These are phyloP conservation scores for Listrodromus nycthemerus DNA, from an alignment of 2,888 invertebrate genomes.

Conservation along the genomic window DNA sequence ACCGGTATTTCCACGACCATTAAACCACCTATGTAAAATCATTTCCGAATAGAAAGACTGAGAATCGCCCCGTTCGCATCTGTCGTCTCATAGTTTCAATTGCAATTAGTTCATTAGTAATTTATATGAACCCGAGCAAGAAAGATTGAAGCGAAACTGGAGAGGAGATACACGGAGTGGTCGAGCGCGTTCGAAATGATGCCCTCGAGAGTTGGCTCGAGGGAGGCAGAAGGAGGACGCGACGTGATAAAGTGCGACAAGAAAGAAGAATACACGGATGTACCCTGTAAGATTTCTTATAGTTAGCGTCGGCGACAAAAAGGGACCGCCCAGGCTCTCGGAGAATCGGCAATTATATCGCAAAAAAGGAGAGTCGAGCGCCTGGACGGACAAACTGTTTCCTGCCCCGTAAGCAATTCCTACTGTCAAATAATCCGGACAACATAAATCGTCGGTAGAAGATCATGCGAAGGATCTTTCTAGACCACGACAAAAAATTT, in stretches of 20 bases:
- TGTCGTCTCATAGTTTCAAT: neutral
- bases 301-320: slow-evolving; percentile 72
- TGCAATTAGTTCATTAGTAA: slow-evolving; percentile 3
- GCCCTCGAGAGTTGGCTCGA: slow-evolving; percentile 53
- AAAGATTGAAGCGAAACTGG: slow-evolving; percentile 18
- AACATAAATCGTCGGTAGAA: slow-evolving; percentile 73
- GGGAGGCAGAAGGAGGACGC: slow-evolving; percentile 64
- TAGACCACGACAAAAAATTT: slow-evolving; percentile 42
- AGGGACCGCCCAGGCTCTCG: slow-evolving; percentile 76
- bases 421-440: slow-evolving; percentile 74
- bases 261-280: slow-evolving; percentile 56
- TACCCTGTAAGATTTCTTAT: slow-evolving; percentile 70
- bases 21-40: slow-evolving; percentile 53
- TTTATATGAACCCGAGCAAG: neutral
- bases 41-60: slow-evolving; percentile 26
- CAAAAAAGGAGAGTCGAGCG: slow-evolving; percentile 72
- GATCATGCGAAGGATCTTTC: slow-evolving; percentile 14
- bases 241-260: slow-evolving; percentile 66
- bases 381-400: slow-evolving; percentile 72
- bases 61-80: neutral
- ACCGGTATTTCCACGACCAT: slow-evolving; percentile 45
- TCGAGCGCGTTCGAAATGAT: slow-evolving; percentile 45
- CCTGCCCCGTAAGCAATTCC: slow-evolving; percentile 75
- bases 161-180: slow-evolving; percentile 5
- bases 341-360: slow-evolving; percentile 79